Percentiles rank a stretch among this genome's conserved stretches.
These are phyloP conservation scores for Diadromus collaris DNA, from an alignment of 2,888 invertebrate genomes.

Conservation along the genomic window DNA sequence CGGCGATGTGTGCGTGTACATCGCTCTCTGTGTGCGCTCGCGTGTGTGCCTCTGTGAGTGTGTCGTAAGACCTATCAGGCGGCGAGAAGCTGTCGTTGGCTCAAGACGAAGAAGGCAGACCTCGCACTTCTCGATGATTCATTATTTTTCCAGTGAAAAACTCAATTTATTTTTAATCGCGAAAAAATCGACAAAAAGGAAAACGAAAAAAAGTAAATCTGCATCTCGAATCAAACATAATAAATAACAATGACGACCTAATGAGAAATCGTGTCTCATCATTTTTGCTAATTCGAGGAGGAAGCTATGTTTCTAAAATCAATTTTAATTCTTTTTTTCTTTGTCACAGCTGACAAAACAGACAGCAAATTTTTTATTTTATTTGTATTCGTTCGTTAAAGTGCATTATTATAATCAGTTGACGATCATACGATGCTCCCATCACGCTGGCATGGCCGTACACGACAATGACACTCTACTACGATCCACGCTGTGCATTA, in stretches of 20 bases:
- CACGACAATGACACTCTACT: background rate
- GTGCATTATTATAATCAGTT: background rate
- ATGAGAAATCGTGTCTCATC: background rate
- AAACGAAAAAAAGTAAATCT: background rate
- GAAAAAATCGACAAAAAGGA: background rate
- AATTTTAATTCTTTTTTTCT: background rate
- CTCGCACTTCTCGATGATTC: background rate
- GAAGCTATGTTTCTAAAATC: background rate
- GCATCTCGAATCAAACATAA: background rate
- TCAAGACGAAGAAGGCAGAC: background rate
- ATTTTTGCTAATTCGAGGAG: background rate
- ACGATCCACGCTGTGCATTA: slow-evolving; percentile 23
- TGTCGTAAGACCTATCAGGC: slow-evolving; percentile 1
- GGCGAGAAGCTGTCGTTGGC: background rate
- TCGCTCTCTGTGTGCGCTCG: too few species aligned
- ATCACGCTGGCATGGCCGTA: slow-evolving; percentile 10
- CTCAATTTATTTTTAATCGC: background rate
- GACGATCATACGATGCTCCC: background rate
- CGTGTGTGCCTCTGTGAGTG: background rate
- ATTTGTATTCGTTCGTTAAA: background rate
- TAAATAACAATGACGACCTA: too few species aligned
- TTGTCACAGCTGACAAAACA: too few species aligned
- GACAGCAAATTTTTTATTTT: too few species aligned
- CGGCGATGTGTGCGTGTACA: background rate
- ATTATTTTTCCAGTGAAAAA: background rate